Percentiles rank a stretch among this genome's conserved stretches.
Conservation (phyloP, 2,113 vertebrate genomes). For the Chinchilla lanigera region DNA sequence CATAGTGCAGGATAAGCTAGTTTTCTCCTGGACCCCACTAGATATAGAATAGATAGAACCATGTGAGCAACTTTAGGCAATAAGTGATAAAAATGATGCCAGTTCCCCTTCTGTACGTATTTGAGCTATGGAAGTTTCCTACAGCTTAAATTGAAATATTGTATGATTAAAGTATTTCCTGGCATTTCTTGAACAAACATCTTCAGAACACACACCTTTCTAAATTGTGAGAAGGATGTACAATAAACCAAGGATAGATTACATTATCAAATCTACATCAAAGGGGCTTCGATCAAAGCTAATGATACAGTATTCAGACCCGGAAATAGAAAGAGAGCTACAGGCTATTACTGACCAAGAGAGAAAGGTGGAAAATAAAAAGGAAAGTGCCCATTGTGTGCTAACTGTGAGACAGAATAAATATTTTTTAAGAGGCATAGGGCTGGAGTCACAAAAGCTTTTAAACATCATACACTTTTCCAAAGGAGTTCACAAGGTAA, state of each 20-base stretch:
- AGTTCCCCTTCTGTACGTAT: not conserved
- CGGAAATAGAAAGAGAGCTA: not conserved
- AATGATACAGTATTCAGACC: not conserved
- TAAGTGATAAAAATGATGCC: not conserved
- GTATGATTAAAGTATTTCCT: constrained; percentile 2
- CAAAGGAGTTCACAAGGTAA: not conserved
- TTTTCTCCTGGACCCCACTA: not conserved
- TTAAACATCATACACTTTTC: not conserved
- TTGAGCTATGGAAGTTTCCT: not conserved
- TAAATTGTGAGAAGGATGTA: constrained; percentile 29
- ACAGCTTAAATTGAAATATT: constrained; percentile 28
- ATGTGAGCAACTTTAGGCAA: not conserved
- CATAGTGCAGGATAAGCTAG: not conserved
- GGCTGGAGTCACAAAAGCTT: not conserved
- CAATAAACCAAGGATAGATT: constrained; percentile 27
- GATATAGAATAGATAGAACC: not conserved
- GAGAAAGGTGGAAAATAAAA: not conserved
- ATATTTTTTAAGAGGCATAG: not conserved
- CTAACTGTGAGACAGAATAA: not conserved
- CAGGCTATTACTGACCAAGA: not conserved
- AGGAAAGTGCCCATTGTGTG: accelerated
- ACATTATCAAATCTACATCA: constrained; percentile 58
- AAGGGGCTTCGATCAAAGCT: constrained; percentile 56
- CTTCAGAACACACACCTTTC: constrained; percentile 5
- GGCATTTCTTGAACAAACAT: not conserved